Conservation (phyloP, 2,113 vertebrate genomes). For the Periophthalmus modestus region DNA sequence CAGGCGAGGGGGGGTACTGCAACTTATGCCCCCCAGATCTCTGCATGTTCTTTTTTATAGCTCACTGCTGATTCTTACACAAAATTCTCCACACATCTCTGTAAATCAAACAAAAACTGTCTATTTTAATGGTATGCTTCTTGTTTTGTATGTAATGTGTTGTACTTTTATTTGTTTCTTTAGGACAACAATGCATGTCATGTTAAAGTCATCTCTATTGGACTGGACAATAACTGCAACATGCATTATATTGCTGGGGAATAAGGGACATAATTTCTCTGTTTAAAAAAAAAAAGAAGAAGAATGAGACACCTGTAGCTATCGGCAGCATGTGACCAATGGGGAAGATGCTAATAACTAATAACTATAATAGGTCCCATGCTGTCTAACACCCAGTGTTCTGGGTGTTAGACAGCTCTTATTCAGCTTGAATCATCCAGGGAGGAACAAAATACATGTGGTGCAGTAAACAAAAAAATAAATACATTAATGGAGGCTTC, state of each 20-base stretch:
- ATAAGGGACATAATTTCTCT: neutral
- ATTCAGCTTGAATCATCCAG: constrained; percentile 42
- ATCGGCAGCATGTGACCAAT: neutral
- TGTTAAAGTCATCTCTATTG: neutral
- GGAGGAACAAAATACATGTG: constrained; percentile 29
- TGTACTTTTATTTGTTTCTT: constrained; percentile 20
- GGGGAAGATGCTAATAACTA: neutral
- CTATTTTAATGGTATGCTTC: constrained; percentile 33
- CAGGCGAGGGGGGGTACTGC: constrained; percentile 42
- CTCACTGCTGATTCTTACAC: constrained; percentile 46
- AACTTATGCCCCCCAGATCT: constrained; percentile 45
- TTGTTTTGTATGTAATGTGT: constrained; percentile 25
- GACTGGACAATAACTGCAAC: neutral
- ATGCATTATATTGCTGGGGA: neutral
- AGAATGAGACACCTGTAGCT: neutral
- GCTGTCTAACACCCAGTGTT: neutral
- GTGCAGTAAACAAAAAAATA: constrained; percentile 10
- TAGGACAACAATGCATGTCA: neutral
- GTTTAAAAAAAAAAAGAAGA: neutral
- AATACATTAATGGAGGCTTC: neutral
- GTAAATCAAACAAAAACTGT: constrained; percentile 33
- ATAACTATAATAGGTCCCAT: constrained; percentile 10
- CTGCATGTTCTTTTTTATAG: constrained; percentile 57
- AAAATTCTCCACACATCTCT: constrained; percentile 38
- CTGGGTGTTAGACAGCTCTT: no score